Percentiles rank a stretch among this genome's conserved stretches.
Evolutionary conservation across 2,888 invertebrate species (phyloP).

Genomic region (Euzetes globulus): DNA sequence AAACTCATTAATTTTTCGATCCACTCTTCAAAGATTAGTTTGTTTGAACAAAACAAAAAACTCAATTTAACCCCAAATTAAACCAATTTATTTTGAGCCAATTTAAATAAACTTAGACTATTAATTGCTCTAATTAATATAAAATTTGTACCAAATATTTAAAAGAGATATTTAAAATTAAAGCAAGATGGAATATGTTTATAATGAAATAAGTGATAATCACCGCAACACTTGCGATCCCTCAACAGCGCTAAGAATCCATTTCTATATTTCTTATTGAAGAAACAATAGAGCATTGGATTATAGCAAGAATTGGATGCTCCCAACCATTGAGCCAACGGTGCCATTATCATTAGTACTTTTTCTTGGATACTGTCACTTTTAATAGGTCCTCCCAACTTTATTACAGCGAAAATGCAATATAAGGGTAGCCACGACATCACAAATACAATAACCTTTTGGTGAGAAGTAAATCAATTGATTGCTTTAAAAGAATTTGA

Average conservation of each 20-base stretch:
- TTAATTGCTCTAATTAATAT: too few species aligned
- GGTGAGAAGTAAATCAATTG: not conserved
- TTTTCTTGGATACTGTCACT: slow-evolving; percentile 38
- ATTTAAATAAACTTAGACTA: too few species aligned
- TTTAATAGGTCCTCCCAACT: slow-evolving; percentile 42
- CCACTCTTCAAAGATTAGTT: too few species aligned
- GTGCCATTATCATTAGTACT: slow-evolving; percentile 56
- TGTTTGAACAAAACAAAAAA: too few species aligned
- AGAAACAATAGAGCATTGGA: slow-evolving; percentile 86
- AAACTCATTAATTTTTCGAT: too few species aligned
- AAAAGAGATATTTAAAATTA: too few species aligned
- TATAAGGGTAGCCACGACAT: slow-evolving; percentile 49
- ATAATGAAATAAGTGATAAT: not conserved
- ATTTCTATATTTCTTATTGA: slow-evolving; percentile 81
- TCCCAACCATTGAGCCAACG: slow-evolving; percentile 74
- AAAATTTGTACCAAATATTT: too few species aligned
- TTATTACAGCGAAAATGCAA: slow-evolving; percentile 44
- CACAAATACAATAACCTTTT: slow-evolving; percentile 46
- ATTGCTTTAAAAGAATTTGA: too few species aligned
- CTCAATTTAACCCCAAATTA: too few species aligned
- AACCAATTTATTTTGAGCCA: too few species aligned
- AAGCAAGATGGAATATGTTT: too few species aligned
- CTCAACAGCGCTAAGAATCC: slow-evolving; percentile 82
- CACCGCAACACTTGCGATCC: slow-evolving; percentile 72
- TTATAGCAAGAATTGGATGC: slow-evolving; percentile 92